Evolutionary conservation across 2,113 vertebrate genomes (phyloP).

Genomic region (Reinhardtius hippoglossoides): DNA sequence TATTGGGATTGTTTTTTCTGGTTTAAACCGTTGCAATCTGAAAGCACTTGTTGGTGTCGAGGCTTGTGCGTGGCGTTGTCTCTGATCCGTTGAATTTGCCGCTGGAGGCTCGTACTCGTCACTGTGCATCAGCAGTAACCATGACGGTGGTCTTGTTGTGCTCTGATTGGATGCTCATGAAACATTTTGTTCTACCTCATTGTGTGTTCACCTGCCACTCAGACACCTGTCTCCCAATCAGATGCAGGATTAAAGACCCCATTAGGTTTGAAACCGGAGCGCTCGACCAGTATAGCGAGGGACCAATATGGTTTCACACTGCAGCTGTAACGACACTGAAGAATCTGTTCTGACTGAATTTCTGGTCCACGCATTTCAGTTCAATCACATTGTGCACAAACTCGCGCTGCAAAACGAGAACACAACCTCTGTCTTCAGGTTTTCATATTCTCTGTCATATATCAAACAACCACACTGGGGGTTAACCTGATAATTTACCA

Average conservation of each 20-base stretch:
- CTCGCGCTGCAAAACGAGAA: not conserved
- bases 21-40: conserved; percentile 30
- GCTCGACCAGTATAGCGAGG: conserved; percentile 7
- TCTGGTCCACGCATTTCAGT: conserved; percentile 38
- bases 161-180: conserved; percentile 61
- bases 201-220: conserved; percentile 67
- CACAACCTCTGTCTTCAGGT: conserved; percentile 22
- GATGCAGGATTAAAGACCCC: conserved; percentile 21
- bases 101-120: conserved; percentile 46
- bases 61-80: conserved; percentile 3
- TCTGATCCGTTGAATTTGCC: conserved; percentile 45
- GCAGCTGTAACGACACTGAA: conserved; percentile 21
- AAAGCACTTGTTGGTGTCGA: conserved; percentile 26
- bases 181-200: conserved; percentile 78
- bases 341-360: conserved; percentile 20
- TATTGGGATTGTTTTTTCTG: conserved; percentile 30
- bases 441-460: conserved; percentile 20
- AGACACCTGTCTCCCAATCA: conserved; percentile 44
- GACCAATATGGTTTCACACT: conserved; percentile 26
- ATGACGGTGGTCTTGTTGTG: conserved; percentile 6
- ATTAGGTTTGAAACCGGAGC: conserved; percentile 13
- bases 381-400: conserved; percentile 37
- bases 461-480: conserved; percentile 26
- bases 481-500: conserved; percentile 24
- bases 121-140: conserved; percentile 21